Evolutionary conservation across 2,113 vertebrate species (phyloP).

Genomic region (Seriola rivoliana): DNA sequence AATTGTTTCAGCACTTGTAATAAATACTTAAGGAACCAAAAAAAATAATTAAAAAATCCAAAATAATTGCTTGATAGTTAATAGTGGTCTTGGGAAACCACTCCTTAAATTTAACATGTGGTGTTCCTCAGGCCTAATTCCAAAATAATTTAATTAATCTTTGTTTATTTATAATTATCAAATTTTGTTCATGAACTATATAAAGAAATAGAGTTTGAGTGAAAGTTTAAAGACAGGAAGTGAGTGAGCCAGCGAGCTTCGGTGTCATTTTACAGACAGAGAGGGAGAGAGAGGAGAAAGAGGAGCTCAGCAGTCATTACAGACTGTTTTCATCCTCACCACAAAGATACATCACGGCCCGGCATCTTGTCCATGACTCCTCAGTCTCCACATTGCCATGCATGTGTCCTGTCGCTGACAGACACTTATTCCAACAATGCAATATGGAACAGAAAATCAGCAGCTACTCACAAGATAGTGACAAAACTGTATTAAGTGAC

Average conservation of each 20-base stretch:
- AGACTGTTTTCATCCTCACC: conserved; percentile 62
- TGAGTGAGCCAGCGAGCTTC: conserved; percentile 49
- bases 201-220: conserved; percentile 28
- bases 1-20: neutral
- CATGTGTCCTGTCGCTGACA: conserved; percentile 30
- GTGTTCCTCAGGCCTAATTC: conserved; percentile 3
- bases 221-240: conserved; percentile 51
- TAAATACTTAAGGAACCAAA: neutral
- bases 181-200: neutral
- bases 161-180: neutral
- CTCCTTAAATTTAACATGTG: neutral
- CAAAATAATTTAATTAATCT: neutral
- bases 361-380: conserved; percentile 35
- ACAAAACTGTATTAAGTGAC: neutral
- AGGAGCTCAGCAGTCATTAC: conserved; percentile 64
- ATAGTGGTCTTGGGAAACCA: neutral
- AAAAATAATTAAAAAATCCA: neutral
- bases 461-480: neutral
- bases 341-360: conserved; percentile 64
- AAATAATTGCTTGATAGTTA: neutral
- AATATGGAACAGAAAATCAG: conserved; percentile 2
- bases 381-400: conserved; percentile 38
- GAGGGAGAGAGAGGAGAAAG: conserved; percentile 21
- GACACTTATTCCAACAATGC: conserved; percentile 28
- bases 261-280: conserved; percentile 67